phyloP scores from a whole-genome alignment of 1,140 invertebrate species.

The Theocolax elegans region DNA sequence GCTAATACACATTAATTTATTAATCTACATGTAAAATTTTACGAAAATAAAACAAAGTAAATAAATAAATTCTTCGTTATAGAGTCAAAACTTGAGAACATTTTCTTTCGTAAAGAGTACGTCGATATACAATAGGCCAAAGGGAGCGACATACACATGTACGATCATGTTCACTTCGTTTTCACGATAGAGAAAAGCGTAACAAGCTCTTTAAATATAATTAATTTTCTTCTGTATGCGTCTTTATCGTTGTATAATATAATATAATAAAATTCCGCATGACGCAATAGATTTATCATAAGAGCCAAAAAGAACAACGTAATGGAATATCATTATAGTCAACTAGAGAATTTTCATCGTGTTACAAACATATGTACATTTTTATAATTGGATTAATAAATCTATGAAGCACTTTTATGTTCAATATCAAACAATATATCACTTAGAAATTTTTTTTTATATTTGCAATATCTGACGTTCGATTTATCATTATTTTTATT shows the following conservation, averaged over 20 bases:
- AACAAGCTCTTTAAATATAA: constrained; percentile 7
- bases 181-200: not conserved
- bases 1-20: constrained; percentile 30
- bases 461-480: constrained; percentile 32
- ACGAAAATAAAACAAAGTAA: not conserved
- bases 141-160: constrained; percentile 3
- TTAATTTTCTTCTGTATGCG: constrained; percentile 22
- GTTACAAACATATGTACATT: constrained; percentile 49
- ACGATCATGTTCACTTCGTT: constrained; percentile 22
- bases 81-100: not conserved
- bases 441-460: constrained; percentile 40
- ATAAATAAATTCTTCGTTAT: not conserved
- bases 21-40: constrained; percentile 6
- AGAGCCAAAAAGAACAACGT: constrained; percentile 27
- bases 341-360: constrained; percentile 37
- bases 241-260: constrained; percentile 24
- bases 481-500: constrained; percentile 19
- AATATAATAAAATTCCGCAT: constrained; percentile 20
- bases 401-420: constrained; percentile 43
- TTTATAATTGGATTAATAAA: constrained; percentile 38
- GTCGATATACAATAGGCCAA: constrained; percentile 14
- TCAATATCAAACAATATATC: constrained; percentile 42
- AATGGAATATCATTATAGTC: constrained; percentile 43
- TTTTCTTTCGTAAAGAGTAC: not conserved
- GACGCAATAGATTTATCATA: not conserved